Percentiles rank a stretch among this genome's conserved stretches.
phyloP scores from a whole-genome alignment of 2,888 invertebrate genomes.

The Anagyrus pseudococci region DNA sequence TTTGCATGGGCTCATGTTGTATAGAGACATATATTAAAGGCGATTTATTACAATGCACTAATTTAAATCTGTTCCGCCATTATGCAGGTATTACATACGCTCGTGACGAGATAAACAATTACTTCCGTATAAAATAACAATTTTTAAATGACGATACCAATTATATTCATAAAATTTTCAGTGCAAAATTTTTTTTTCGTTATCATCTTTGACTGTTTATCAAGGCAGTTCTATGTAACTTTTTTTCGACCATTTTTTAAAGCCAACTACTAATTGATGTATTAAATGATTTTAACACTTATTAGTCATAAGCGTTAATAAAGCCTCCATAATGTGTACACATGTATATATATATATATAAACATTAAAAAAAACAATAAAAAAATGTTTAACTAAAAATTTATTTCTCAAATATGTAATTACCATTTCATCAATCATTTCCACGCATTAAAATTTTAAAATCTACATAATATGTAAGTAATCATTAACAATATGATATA shows the following conservation, averaged over 20 bases:
- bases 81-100: slow-evolving; percentile 39
- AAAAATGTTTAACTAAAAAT: slow-evolving; percentile 27
- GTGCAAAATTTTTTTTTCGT: slow-evolving; percentile 33
- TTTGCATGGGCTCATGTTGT: slow-evolving; percentile 36
- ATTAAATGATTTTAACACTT: slow-evolving; percentile 24
- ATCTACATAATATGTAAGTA: slow-evolving; percentile 31
- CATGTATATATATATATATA: too few species aligned
- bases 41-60: slow-evolving; percentile 38
- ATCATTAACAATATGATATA: slow-evolving; percentile 38
- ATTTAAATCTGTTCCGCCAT: slow-evolving; percentile 30
- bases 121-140: slow-evolving; percentile 39
- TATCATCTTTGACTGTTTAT: slow-evolving; percentile 20
- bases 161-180: slow-evolving; percentile 29
- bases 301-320: slow-evolving; percentile 38
- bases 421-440: slow-evolving; percentile 34
- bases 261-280: slow-evolving; percentile 27
- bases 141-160: slow-evolving; percentile 20
- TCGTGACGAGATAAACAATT: slow-evolving; percentile 30
- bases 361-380: slow-evolving; percentile 13
- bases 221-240: slow-evolving; percentile 32
- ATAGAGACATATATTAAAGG: slow-evolving; percentile 38
- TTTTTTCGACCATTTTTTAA: slow-evolving; percentile 25
- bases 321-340: slow-evolving; percentile 36
- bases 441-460: slow-evolving; percentile 30
- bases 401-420: slow-evolving; percentile 34